A percentile compares a stretch with the other conserved stretches of the same genome.
Conservation (phyloP, 2,888 invertebrate species). For the Drosophila multiciliata region DNA sequence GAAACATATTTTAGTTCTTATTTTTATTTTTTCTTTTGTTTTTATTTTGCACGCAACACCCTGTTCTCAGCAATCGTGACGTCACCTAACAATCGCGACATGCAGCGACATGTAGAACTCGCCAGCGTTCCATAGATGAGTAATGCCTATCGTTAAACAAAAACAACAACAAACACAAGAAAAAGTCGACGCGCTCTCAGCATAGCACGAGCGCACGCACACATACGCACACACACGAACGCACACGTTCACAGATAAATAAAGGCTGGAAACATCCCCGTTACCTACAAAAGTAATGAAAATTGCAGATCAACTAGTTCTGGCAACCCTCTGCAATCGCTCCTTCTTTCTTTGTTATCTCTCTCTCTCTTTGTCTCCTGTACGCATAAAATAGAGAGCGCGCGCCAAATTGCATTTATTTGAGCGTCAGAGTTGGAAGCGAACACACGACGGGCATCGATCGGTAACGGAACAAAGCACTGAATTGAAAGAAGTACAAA, state of each 20-base stretch:
- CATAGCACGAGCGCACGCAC: slow-evolving; percentile 37
- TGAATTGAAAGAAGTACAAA: neutral
- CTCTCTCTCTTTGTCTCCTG: neutral
- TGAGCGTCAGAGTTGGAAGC: slow-evolving; percentile 26
- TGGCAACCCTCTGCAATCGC: neutral
- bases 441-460: slow-evolving; percentile 2
- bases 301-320: slow-evolving; percentile 28
- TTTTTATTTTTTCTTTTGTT: neutral
- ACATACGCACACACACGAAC: slow-evolving; percentile 8
- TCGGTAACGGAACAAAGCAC: slow-evolving; percentile 1
- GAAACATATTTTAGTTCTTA: neutral
- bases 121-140: slow-evolving; percentile 15
- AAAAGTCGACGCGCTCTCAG: neutral
- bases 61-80: slow-evolving; percentile 55
- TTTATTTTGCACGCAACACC: slow-evolving; percentile 29
- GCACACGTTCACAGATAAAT: slow-evolving; percentile 5
- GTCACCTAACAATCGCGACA: slow-evolving; percentile 64
- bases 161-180: slow-evolving; percentile 20
- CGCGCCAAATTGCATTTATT: slow-evolving; percentile 48
- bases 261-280: slow-evolving; percentile 37
- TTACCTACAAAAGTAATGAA: slow-evolving; percentile 18
- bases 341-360: neutral
- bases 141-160: slow-evolving; percentile 29
- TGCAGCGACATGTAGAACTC: slow-evolving; percentile 60
- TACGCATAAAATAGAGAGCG: slow-evolving; percentile 33